Evolutionary conservation across 1,140 invertebrate genomes (phyloP).

Genomic region (Oedothorax gibbosus): DNA sequence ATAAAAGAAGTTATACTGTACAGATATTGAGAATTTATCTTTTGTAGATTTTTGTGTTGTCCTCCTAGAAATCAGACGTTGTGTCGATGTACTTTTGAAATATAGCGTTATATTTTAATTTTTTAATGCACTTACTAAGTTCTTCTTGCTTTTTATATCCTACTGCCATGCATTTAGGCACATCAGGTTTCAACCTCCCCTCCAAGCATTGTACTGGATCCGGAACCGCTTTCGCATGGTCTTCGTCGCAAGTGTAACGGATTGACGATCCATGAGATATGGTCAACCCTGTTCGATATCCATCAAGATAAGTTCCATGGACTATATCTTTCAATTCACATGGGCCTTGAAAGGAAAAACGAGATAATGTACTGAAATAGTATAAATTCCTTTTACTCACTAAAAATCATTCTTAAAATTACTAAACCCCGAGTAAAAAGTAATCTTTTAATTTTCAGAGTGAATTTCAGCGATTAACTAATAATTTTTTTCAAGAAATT

Average conservation of each 20-base stretch:
- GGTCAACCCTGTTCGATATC: constrained; percentile 80
- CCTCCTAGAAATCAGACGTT: no score
- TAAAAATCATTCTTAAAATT: no score
- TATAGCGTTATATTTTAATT: not conserved
- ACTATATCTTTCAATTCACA: constrained; percentile 79
- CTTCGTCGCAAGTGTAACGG: constrained; percentile 71
- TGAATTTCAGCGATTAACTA: no score
- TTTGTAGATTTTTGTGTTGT: no score
- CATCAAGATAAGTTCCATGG: constrained; percentile 80
- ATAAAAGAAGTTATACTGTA: no score
- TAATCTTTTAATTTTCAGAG: no score
- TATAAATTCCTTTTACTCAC: no score
- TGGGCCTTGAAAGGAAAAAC: constrained; percentile 72
- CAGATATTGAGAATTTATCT: no score
- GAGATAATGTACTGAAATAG: not conserved
- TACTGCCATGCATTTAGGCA: constrained; percentile 67
- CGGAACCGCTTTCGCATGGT: constrained; percentile 71
- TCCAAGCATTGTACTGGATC: constrained; percentile 76
- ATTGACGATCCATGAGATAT: constrained; percentile 79
- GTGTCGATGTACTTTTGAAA: not conserved
- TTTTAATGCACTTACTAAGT: no score
- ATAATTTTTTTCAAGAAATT: no score
- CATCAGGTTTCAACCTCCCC: constrained; percentile 75
- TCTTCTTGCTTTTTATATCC: constrained; percentile 13
- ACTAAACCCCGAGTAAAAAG: no score